Percentiles rank a stretch among this genome's conserved stretches.
phyloP scores from a whole-genome alignment of 2,888 invertebrate genomes.

The Lepidochrysops patricia region DNA sequence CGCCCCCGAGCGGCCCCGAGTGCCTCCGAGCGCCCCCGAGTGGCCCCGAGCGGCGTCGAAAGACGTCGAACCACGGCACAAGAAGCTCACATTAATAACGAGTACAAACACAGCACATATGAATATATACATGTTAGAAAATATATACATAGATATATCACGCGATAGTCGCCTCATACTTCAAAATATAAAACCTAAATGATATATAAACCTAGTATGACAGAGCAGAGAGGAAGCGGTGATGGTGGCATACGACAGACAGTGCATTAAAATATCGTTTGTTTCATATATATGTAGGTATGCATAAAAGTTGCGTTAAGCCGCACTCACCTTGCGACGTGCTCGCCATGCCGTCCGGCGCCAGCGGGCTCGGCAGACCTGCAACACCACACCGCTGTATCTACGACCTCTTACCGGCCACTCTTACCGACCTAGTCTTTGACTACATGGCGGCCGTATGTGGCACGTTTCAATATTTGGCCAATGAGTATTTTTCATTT shows the following conservation, averaged over 20 bases:
- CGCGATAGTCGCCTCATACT: conserved; percentile 73
- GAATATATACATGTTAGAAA: conserved; percentile 64
- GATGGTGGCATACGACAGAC: conserved; percentile 76
- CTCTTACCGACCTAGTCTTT: conserved; percentile 14
- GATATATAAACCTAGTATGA: conserved; percentile 73
- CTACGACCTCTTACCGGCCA: conserved; percentile 17
- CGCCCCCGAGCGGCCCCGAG: conserved; percentile 37
- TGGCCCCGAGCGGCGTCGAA: too few relatives aligned
- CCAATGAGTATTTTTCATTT: too few relatives aligned
- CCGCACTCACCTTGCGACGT: conserved; percentile 89
- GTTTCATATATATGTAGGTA: conserved; percentile 71
- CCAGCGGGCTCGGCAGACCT: conserved; percentile 77
- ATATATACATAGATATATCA: conserved; percentile 59
- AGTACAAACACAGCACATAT: conserved; percentile 72
- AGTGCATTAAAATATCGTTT: conserved; percentile 75
- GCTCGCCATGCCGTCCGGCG: conserved; percentile 84
- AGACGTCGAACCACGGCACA: conserved; percentile 71
- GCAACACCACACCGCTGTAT: conserved; percentile 45
- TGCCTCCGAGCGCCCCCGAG: conserved; percentile 44
- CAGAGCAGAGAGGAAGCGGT: conserved; percentile 76
- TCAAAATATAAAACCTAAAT: conserved; percentile 65
- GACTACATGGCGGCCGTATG: neutral
- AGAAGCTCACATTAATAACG: conserved; percentile 69
- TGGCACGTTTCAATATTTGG: neutral
- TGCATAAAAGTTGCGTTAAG: conserved; percentile 72